Evolutionary conservation across 2,888 invertebrate species (phyloP).

Genomic region (Hypomecis punctinalis): DNA sequence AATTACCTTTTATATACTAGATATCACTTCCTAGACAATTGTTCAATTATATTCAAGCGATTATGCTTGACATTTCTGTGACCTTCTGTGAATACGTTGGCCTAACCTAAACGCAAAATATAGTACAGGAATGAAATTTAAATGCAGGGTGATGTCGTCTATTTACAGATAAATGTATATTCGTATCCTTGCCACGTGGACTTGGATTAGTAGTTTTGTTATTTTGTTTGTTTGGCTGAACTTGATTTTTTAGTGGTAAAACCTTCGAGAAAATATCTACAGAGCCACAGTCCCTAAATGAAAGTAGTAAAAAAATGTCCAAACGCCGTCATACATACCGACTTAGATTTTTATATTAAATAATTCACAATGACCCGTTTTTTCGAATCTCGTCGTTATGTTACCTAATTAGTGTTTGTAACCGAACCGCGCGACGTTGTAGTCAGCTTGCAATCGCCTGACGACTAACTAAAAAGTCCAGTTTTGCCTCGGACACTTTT

Average conservation of each 20-base stretch:
- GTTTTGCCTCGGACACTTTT: no score
- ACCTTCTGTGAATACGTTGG: constrained; percentile 19
- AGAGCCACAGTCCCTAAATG: no score
- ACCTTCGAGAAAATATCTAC: no score
- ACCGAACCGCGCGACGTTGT: no score
- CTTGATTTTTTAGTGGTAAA: neutral
- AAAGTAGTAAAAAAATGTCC: no score
- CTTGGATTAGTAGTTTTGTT: neutral
- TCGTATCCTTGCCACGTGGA: neutral
- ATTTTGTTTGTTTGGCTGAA: neutral
- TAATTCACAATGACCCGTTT: no score
- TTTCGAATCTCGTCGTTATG: no score
- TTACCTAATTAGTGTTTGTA: no score
- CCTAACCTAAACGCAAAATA: constrained; percentile 15
- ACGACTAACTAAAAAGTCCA: no score
- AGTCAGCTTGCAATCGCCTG: no score
- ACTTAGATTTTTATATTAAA: no score
- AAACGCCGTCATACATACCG: no score
- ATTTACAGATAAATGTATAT: neutral
- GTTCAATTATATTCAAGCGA: constrained; percentile 8
- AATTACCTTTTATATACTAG: neutral
- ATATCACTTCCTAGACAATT: constrained; percentile 4
- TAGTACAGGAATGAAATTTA: constrained; percentile 1
- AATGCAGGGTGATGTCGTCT: neutral
- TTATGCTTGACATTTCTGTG: constrained; percentile 20